A percentile compares a stretch with the other conserved stretches of the same genome.
These are phyloP conservation scores for Drosophila miranda DNA, from an alignment of 1,140 invertebrate species.

Conservation along the genomic window DNA sequence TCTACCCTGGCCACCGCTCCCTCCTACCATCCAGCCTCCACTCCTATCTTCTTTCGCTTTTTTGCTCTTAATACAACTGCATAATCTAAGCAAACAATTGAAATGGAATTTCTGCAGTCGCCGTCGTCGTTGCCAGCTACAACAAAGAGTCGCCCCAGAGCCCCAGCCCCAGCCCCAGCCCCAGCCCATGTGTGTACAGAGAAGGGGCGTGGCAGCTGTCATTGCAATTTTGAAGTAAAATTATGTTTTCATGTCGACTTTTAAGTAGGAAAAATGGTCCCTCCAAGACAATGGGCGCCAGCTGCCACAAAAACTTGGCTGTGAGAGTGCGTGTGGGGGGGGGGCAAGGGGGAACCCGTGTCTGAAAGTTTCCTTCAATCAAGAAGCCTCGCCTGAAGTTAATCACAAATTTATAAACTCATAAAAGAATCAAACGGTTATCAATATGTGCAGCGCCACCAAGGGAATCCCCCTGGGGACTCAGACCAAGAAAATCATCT, in stretches of 20 bases:
- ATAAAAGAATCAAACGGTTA: conserved; percentile 80
- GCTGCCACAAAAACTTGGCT: conserved; percentile 32
- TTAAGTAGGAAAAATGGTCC: conserved; percentile 57
- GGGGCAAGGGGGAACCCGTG: not conserved
- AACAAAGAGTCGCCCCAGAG: conserved; percentile 25
- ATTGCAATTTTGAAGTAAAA: conserved; percentile 76
- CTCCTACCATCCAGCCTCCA: conserved; percentile 2
- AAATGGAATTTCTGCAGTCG: conserved; percentile 76
- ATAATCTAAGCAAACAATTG: conserved; percentile 80
- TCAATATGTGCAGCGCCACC: conserved; percentile 64
- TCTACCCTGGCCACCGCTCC: conserved; percentile 1
- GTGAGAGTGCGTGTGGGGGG: not conserved
- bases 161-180: not conserved
- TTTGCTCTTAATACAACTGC: conserved; percentile 73
- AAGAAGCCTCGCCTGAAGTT: conserved; percentile 46
- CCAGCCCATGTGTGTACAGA: conserved; percentile 40
- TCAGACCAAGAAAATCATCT: conserved; percentile 7
- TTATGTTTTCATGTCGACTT: conserved; percentile 79
- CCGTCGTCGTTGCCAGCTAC: conserved; percentile 29
- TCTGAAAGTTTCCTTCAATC: conserved; percentile 37
- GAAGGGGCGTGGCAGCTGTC: conserved; percentile 73
- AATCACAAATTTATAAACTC: conserved; percentile 81
- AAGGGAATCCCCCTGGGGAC: conserved; percentile 24
- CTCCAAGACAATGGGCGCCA: conserved; percentile 58
- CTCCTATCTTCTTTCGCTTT: conserved; percentile 21